Percentiles rank a stretch among this genome's conserved stretches.
Conservation (phyloP, 2,888 invertebrate genomes). For the Eupithecia abbreviata region DNA sequence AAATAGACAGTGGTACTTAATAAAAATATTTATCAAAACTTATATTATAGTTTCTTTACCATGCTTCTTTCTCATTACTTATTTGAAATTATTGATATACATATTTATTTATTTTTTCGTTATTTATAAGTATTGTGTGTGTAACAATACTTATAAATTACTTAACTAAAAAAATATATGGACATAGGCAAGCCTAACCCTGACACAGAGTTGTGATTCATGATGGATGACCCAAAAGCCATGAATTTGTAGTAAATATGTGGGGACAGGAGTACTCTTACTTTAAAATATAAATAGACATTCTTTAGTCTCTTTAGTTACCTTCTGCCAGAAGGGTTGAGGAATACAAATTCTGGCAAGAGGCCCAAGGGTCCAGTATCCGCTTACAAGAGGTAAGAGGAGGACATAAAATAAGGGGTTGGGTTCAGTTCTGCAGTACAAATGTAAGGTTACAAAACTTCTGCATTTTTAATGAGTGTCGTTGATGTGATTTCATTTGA, state of each 20-base stretch:
- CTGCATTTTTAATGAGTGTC: no score
- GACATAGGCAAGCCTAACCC: no score
- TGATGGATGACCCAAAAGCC: not conserved
- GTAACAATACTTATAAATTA: no score
- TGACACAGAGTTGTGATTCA: no score
- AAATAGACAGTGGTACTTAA: no score
- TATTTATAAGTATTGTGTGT: no score
- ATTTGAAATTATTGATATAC: not conserved
- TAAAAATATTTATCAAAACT: not conserved
- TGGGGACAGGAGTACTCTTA: not conserved
- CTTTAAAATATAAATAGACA: not conserved
- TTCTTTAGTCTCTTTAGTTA: not conserved
- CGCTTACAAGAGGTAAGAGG: not conserved
- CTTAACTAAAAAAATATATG: no score
- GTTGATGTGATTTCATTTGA: no score
- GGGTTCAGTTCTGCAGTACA: not conserved
- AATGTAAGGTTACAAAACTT: no score
- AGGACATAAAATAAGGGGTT: not conserved
- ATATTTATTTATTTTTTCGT: no score
- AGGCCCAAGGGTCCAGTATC: not conserved
- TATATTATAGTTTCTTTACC: not conserved
- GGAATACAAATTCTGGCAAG: not conserved
- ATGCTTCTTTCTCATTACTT: not conserved
- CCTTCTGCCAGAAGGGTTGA: not conserved
- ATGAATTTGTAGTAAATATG: not conserved